Evolutionary conservation across 2,113 vertebrate species (phyloP).

Genomic region (Barbus barbus): DNA sequence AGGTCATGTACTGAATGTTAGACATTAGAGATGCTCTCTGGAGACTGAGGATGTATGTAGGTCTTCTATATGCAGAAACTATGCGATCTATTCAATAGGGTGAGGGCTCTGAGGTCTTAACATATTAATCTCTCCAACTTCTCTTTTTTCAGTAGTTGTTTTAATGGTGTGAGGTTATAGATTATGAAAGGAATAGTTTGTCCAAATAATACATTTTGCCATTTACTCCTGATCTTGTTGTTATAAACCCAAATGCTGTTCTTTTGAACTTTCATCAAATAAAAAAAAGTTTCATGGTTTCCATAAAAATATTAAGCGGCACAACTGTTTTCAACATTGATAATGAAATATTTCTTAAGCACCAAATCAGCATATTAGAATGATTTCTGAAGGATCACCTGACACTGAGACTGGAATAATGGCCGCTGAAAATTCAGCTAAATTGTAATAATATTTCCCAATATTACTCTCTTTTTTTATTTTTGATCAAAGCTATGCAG

Average conservation of each 20-base stretch:
- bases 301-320: not conserved
- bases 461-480: too few relatives aligned
- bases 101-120: constrained; percentile 12
- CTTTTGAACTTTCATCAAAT: too few relatives aligned
- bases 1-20: constrained; percentile 5
- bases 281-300: not conserved
- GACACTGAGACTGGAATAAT: too few relatives aligned
- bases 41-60: constrained; percentile 28
- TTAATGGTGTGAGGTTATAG: not conserved
- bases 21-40: constrained; percentile 15
- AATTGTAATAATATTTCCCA: too few relatives aligned
- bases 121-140: not conserved
- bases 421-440: too few relatives aligned
- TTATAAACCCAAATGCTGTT: too few relatives aligned
- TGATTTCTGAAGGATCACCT: too few relatives aligned
- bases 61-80: constrained; percentile 31
- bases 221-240: too few relatives aligned
- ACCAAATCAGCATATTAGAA: not conserved
- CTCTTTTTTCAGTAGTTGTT: not conserved
- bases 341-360: not conserved
- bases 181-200: not conserved
- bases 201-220: too few relatives aligned
- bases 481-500: too few relatives aligned
- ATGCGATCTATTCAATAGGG: not conserved
- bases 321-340: not conserved